A percentile compares a stretch with the other conserved stretches of the same genome.
These are phyloP conservation scores for Periophthalmus modestus DNA, from an alignment of 2,113 vertebrate genomes.

Conservation along the genomic window DNA sequence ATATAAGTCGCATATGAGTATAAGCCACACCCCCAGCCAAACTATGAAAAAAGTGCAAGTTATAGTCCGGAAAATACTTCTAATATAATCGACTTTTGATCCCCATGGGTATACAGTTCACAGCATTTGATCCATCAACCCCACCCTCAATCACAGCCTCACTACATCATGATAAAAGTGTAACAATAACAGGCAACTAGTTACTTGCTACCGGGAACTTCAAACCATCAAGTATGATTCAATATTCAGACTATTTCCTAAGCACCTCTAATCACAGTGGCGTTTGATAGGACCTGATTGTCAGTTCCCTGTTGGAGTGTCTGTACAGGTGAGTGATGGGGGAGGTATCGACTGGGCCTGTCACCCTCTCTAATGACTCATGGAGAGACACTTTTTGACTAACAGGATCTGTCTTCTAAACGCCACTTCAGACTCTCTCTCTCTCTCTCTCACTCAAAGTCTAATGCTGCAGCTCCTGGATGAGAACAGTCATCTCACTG, in stretches of 20 bases:
- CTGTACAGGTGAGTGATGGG: slow-evolving; percentile 4
- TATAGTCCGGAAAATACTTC: too few relatives aligned
- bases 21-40: too few relatives aligned
- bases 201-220: too few relatives aligned
- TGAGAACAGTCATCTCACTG: slow-evolving; percentile 38
- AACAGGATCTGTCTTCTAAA: slow-evolving; percentile 57
- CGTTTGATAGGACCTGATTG: slow-evolving; percentile 34
- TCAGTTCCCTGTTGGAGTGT: slow-evolving; percentile 42
- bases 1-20: too few relatives aligned
- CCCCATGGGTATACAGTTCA: too few relatives aligned
- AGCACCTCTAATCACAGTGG: neutral
- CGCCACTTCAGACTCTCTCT: slow-evolving; percentile 34
- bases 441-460: slow-evolving; percentile 12
- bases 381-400: slow-evolving; percentile 56
- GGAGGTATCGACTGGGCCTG: slow-evolving; percentile 53
- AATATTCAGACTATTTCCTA: neutral
- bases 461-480: slow-evolving; percentile 24
- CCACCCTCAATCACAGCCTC: too few relatives aligned
- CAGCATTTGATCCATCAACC: too few relatives aligned
- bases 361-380: slow-evolving; percentile 58
- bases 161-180: neutral
- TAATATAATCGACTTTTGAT: too few relatives aligned
- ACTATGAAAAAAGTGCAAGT: too few relatives aligned
- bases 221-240: too few relatives aligned
- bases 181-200: neutral